Percentiles rank a stretch among this genome's conserved stretches.
Conservation (phyloP, 2,797 vertebrate species). For the Arrhamphus sclerolepis region DNA sequence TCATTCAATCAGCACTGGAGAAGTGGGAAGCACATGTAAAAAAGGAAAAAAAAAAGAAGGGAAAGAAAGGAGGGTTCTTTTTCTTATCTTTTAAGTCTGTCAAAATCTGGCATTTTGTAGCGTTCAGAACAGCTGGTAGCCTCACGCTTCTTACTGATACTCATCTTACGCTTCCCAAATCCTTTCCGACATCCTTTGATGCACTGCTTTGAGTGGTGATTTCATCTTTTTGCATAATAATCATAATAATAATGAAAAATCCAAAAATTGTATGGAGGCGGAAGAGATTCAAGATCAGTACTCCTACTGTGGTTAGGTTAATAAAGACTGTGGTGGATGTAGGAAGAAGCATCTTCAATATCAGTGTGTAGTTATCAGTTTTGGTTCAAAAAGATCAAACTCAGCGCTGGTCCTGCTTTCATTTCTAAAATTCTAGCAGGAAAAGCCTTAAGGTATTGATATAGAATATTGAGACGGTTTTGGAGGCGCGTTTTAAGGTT, state of each 20-base stretch:
- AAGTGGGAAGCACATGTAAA: slow-evolving; percentile 28
- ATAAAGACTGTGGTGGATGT: slow-evolving; percentile 9
- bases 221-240: slow-evolving; percentile 21
- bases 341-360: not conserved
- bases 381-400: too few species aligned
- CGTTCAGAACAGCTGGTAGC: slow-evolving; percentile 33
- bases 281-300: slow-evolving; percentile 39
- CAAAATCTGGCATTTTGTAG: slow-evolving; percentile 46
- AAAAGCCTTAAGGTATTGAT: too few species aligned
- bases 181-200: slow-evolving; percentile 22
- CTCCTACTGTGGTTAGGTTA: slow-evolving; percentile 15
- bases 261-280: slow-evolving; percentile 44
- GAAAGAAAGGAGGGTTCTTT: not conserved
- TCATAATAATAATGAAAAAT: too few species aligned
- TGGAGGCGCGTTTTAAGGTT: too few species aligned
- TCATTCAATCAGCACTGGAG: slow-evolving; percentile 32
- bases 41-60: not conserved
- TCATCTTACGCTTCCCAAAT: slow-evolving; percentile 18
- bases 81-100: slow-evolving; percentile 41
- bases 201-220: slow-evolving; percentile 12
- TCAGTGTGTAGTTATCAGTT: too few species aligned
- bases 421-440: too few species aligned
- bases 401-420: too few species aligned
- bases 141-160: slow-evolving; percentile 13
- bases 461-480: too few species aligned